These are phyloP conservation scores for Drosophila malerkotliana DNA, from an alignment of 1,140 invertebrate genomes.

Conservation along the genomic window DNA sequence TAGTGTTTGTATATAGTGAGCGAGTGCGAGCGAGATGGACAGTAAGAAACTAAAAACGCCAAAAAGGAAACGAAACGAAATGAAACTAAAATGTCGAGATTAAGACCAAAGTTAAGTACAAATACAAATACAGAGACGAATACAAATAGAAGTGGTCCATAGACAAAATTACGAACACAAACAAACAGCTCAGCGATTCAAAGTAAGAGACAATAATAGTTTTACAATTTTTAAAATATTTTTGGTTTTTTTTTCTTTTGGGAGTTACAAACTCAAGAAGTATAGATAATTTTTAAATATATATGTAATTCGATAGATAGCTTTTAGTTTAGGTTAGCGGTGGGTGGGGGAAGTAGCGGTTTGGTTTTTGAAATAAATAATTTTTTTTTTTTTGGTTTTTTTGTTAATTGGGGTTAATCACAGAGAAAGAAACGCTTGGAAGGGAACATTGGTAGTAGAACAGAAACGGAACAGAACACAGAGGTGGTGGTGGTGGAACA, in stretches of 20 bases:
- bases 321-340: constrained; percentile 28
- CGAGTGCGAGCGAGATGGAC: constrained; percentile 30
- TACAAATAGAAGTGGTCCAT: constrained; percentile 39
- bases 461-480: constrained; percentile 37
- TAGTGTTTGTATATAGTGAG: background rate
- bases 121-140: constrained; percentile 43
- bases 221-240: constrained; percentile 30
- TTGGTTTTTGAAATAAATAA: background rate
- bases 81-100: constrained; percentile 47
- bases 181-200: constrained; percentile 61
- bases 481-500: constrained; percentile 20
- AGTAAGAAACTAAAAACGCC: constrained; percentile 8
- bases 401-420: constrained; percentile 28
- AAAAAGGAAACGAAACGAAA: constrained; percentile 29
- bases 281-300: constrained; percentile 37
- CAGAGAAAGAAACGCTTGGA: constrained; percentile 26
- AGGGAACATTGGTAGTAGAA: background rate
- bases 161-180: constrained; percentile 40
- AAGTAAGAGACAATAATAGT: constrained; percentile 49
- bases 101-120: constrained; percentile 24
- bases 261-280: constrained; percentile 36
- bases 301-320: constrained; percentile 30
- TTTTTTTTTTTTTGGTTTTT: background rate
- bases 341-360: constrained; percentile 1
- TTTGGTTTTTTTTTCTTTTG: constrained; percentile 3